Evolutionary conservation across 2,888 invertebrate genomes (phyloP).

Genomic region (Hydropsyche betteni): DNA sequence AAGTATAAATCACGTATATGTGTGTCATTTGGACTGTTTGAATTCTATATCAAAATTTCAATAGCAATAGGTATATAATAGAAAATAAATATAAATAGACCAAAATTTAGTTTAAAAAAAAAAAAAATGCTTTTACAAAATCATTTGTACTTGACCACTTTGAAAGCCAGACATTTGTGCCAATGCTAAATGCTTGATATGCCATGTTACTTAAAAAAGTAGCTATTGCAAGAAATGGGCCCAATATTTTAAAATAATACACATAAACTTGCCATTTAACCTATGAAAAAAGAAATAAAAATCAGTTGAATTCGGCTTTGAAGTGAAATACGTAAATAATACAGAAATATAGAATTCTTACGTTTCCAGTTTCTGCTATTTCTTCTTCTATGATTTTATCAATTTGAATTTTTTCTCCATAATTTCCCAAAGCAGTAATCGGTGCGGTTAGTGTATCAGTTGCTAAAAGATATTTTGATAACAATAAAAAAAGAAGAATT

Average conservation of each 20-base stretch:
- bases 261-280: slow-evolving; percentile 90
- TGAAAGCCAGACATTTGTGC: slow-evolving; percentile 87
- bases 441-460: slow-evolving; percentile 42
- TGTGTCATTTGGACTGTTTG: slow-evolving; percentile 67
- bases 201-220: slow-evolving; percentile 83
- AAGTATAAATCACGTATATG: slow-evolving; percentile 79
- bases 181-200: slow-evolving; percentile 86
- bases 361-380: slow-evolving; percentile 90
- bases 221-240: slow-evolving; percentile 74
- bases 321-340: slow-evolving; percentile 13
- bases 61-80: slow-evolving; percentile 3
- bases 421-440: slow-evolving; percentile 52
- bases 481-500: slow-evolving; percentile 14
- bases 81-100: background rate
- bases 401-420: slow-evolving; percentile 58
- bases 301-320: slow-evolving; percentile 66
- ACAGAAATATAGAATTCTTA: slow-evolving; percentile 55
- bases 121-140: slow-evolving; percentile 55
- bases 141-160: slow-evolving; percentile 77
- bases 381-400: slow-evolving; percentile 91
- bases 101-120: too few relatives aligned
- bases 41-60: slow-evolving; percentile 52
- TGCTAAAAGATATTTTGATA: slow-evolving; percentile 50
- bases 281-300: slow-evolving; percentile 57
- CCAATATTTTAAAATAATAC: slow-evolving; percentile 87